Base-by-base conservation (phyloP, 35 echinoderm and acorn worm genomes). In the Strongylocentrotus purpuratus region DNA sequence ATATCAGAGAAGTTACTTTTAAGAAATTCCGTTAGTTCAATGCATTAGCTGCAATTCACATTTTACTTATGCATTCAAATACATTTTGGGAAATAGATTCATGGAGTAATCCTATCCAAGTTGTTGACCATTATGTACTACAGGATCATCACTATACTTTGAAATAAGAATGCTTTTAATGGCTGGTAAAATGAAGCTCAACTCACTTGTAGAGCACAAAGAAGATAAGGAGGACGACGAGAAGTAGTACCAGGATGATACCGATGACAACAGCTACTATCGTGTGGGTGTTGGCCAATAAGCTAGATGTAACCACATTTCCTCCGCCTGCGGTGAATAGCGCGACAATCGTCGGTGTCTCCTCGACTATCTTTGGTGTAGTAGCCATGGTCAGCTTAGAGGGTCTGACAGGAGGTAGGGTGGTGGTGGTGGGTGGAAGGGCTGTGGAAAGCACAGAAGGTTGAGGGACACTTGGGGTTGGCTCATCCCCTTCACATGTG, bases 161-260 rank as follows among this genome's bases (percentile, higher is more conserved):
- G 17, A 7, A 7, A n/a, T 28, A n/a, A 78, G 5, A n/a, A 78
- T 41, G 35, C 3, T 41, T 1, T 41, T 41, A 3, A 41, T 41
- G 35, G 35, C 35, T 78, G 22, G 20, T 2, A 28, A 78, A 28
- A 86, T 85, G 12, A 35, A 61, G 12, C 7, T 92, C 13, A 7
- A 50, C 96, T 96, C 35, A 96, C 97, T 87, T 96, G 95, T 94
- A 97, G 17, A 93, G 48, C 3, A 93, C 91, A 58, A 93, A 93
- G 31, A 93, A 93, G 47, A n/a, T n/a, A n/a, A n/a, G n/a, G n/a
- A n/a, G n/a, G n/a, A n/a, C n/a, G n/a, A n/a, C n/a, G n/a, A 97
- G 87, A 32, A 94, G 46, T 1, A 95, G 15, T 18, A 96, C 14
- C 31, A 97, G 47, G 45, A 97, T 13, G 18, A 96, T 33, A 20